Percentiles rank a stretch among this genome's conserved stretches.
These are phyloP conservation scores for Phymorhynchus buccinoides DNA, from an alignment of 1,140 invertebrate genomes.

Conservation along the genomic window DNA sequence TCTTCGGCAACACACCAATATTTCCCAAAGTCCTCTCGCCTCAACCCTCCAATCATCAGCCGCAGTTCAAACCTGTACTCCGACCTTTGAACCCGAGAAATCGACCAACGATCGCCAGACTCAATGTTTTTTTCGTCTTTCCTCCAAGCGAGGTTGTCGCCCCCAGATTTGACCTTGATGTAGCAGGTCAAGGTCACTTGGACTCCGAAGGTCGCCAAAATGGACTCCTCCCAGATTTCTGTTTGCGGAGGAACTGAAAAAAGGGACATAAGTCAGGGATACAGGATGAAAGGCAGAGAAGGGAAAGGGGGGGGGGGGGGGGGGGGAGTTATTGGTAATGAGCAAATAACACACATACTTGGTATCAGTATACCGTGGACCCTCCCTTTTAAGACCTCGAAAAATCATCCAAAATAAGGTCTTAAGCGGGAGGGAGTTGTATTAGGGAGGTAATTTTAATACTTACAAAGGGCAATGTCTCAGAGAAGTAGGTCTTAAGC, in stretches of 20 bases:
- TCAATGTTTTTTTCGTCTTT: background rate
- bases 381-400: too few relatives aligned
- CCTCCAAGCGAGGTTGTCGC: background rate
- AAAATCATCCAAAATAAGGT: too few relatives aligned
- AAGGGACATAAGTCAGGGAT: background rate
- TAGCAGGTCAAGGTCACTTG: background rate
- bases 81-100: background rate
- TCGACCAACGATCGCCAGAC: background rate
- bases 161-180: background rate
- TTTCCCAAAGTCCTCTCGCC: constrained; percentile 21
- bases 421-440: too few relatives aligned
- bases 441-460: too few relatives aligned
- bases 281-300: background rate
- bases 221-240: background rate
- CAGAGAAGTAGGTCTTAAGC: too few relatives aligned
- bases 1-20: constrained; percentile 9
- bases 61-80: background rate
- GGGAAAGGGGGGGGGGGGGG: too few relatives aligned
- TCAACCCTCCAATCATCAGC: background rate
- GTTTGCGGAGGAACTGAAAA: background rate
- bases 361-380: too few relatives aligned
- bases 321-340: too few relatives aligned
- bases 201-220: background rate
- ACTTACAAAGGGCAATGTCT: too few relatives aligned
- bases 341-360: too few relatives aligned